Conservation (phyloP, 2,113 vertebrate species). For the Platysternon megacephalum region DNA sequence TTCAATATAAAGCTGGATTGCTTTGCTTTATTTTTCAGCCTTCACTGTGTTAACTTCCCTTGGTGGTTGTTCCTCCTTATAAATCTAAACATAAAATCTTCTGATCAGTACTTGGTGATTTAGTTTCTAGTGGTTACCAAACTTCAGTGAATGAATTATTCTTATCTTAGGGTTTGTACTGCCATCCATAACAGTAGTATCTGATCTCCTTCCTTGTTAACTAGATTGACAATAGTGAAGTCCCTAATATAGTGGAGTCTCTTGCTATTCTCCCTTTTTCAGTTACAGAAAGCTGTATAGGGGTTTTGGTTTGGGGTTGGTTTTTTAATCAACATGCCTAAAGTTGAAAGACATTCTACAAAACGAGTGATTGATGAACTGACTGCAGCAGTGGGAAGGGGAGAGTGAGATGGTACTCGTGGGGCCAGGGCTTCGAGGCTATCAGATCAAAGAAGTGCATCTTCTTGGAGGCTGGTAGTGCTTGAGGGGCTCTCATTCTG, state of each 20-base stretch:
- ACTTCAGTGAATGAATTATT: not conserved
- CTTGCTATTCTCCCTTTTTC: not conserved
- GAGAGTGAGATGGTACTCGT: not conserved
- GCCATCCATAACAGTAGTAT: not conserved
- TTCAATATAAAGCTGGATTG: not conserved
- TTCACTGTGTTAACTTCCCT: not conserved
- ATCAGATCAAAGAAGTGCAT: not conserved
- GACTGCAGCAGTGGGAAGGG: conserved; percentile 5
- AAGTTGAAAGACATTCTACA: not conserved
- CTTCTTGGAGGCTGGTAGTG: not conserved
- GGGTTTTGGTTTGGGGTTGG: not conserved
- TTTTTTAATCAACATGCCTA: not conserved
- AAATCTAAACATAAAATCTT: not conserved
- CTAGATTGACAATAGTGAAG: not conserved
- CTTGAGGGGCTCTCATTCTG: not conserved
- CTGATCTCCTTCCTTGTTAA: not conserved
- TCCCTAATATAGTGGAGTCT: not conserved
- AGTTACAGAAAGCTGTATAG: not conserved
- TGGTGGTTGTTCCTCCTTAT: not conserved
- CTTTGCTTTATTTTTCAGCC: not conserved
- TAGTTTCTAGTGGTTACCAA: not conserved
- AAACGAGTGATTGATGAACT: not conserved
- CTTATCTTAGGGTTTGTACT: not conserved
- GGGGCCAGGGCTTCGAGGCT: too few relatives aligned
- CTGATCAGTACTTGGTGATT: not conserved